These are phyloP conservation scores for Lepidothrix coronata DNA, from an alignment of 2,113 vertebrate species.

Conservation along the genomic window DNA sequence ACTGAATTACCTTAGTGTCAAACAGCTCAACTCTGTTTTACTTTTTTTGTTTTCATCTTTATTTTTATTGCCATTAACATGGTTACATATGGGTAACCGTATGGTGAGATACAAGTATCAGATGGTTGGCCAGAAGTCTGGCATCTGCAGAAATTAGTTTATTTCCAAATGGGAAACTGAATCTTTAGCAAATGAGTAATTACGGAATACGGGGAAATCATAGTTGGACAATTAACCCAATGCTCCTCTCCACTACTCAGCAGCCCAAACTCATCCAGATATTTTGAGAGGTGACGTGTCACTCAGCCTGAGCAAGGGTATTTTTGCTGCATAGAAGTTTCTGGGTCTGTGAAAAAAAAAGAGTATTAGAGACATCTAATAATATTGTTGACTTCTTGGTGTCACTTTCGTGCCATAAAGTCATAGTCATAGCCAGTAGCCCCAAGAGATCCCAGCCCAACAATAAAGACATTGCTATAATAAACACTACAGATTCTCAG, in stretches of 20 bases:
- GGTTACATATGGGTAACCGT: slow-evolving; percentile 39
- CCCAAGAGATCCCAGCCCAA: background rate
- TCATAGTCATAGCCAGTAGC: background rate
- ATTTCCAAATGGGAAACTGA: slow-evolving; percentile 34
- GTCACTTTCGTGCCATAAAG: background rate
- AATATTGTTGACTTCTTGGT: background rate
- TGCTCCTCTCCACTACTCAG: background rate
- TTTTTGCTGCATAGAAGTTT: background rate
- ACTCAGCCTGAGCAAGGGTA: background rate
- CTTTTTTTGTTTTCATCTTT: slow-evolving; percentile 30
- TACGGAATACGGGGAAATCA: background rate
- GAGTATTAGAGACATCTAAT: background rate
- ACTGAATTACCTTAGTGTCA: slow-evolving; percentile 16
- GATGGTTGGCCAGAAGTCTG: slow-evolving; percentile 47
- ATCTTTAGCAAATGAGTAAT: slow-evolving; percentile 39
- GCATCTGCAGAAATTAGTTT: slow-evolving; percentile 49
- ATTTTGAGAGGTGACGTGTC: background rate
- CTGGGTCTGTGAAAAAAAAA: background rate
- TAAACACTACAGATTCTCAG: slow-evolving; percentile 29
- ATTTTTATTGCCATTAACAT: slow-evolving; percentile 46
- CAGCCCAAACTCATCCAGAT: background rate
- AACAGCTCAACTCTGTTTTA: slow-evolving; percentile 9
- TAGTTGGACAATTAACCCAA: background rate
- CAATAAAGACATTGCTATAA: slow-evolving; percentile 33
- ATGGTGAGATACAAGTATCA: slow-evolving; percentile 47